Base-by-base conservation (phyloP, 2,888 invertebrate genomes). In the Amblyjoppa fuscipennis region DNA sequence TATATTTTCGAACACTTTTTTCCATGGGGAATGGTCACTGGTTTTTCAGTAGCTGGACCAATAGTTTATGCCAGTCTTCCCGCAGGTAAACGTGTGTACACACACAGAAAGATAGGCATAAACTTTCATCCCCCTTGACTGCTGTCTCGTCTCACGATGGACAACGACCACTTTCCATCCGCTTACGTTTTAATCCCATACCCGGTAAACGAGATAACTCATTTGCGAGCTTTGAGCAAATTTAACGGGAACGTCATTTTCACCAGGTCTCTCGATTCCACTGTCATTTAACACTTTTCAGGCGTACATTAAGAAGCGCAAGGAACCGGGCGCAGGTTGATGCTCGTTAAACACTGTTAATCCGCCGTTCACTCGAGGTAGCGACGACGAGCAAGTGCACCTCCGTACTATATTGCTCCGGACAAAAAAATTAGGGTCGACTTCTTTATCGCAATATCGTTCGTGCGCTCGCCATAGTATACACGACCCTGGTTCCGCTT, bases 361-460 rank as follows among this genome's bases (percentile, higher is more conserved):
- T 84, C 84, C 71, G n/a, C 34, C 64, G 31, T 79, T 77, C 59
- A 20, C 78, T 73, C 51, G 51, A 34, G 25, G 53, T 68, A 77
- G 61, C 51, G 16, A 76, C 28, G 66, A 53, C 28, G 66, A 53
- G 73, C 51, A 77, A 56, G 73, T 41, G 38, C 38, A 49, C 45
- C 41, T 41, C 38, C 28, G 20, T 45, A 64, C 34, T 77, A 28
- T 34, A 76, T 68, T 71, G 31, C 20, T 20, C n/a, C 45, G 3
- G 56, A 20, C 20, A 59, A 41, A 45, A 77, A 69, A 59, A 59
- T 74, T 73, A 81, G 68, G 73, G 59, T 73, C 84, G 81, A 74
- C 61, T 74, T 84, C 73, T 77, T 81, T 84, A 84, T 81, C 81
- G 81, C 68, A 45, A 77, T 64, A 51, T 81, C 77, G 49, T 20